These are phyloP conservation scores for Arenaria interpres DNA, from an alignment of 2,113 vertebrate genomes.

Conservation along the genomic window DNA sequence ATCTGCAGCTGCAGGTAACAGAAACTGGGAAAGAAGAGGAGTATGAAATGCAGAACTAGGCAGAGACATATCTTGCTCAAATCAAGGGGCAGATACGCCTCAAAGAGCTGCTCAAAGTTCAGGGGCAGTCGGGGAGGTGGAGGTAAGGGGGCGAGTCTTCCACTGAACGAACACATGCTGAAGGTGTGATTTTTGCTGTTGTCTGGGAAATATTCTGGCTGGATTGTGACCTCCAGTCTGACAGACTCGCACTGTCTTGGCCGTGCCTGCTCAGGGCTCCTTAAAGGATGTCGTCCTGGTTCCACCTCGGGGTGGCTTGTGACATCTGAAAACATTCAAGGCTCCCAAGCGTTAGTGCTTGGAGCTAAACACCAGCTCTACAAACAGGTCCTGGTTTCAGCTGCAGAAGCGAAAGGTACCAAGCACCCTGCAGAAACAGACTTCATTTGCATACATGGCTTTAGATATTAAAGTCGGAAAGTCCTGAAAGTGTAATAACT, in stretches of 20 bases:
- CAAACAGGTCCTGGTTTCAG: background rate
- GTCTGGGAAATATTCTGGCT: background rate
- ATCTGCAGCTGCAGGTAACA: background rate
- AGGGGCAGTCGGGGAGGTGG: background rate
- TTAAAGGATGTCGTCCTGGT: background rate
- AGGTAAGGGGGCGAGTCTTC: background rate
- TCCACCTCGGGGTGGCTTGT: background rate
- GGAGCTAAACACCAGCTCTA: background rate
- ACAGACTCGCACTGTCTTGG: background rate
- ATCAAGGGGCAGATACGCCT: background rate
- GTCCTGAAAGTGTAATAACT: background rate
- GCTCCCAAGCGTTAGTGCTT: background rate
- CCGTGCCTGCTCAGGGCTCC: background rate
- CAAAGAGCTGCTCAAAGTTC: background rate
- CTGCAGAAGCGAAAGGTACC: background rate
- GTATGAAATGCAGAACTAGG: background rate
- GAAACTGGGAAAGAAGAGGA: background rate
- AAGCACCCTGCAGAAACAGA: background rate
- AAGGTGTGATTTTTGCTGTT: background rate
- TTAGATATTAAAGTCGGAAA: background rate
- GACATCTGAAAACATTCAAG: background rate
- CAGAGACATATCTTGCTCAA: background rate
- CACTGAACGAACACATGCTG: background rate
- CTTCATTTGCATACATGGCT: background rate
- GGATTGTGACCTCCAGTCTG: background rate